Evolutionary conservation across 2,113 vertebrate genomes (phyloP).

Genomic region (Lycaon pictus): DNA sequence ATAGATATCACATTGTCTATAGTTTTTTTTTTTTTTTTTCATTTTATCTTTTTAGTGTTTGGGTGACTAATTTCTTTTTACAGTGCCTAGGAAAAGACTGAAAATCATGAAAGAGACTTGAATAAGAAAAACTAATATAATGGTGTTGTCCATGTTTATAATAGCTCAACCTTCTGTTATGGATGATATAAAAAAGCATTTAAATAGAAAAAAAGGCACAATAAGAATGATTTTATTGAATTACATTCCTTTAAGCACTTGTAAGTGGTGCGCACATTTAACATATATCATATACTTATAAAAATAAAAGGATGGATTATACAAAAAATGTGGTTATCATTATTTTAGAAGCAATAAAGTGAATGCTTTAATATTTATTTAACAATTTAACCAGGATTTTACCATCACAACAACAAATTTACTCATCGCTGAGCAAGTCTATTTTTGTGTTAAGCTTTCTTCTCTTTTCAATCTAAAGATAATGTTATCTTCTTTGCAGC

Average conservation of each 20-base stretch:
- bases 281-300: neutral
- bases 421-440: neutral
- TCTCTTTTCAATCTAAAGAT: neutral
- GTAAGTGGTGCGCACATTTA: neutral
- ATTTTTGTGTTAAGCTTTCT: neutral
- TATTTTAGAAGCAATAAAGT: neutral
- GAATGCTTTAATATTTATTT: neutral
- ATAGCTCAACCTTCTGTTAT: neutral
- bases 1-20: slow-evolving; percentile 45
- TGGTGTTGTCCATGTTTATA: neutral
- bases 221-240: neutral
- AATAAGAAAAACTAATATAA: neutral
- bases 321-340: neutral
- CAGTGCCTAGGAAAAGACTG: neutral
- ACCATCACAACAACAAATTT: neutral
- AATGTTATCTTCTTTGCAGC: neutral
- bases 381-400: neutral
- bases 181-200: neutral
- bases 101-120: neutral
- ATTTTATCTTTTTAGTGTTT: neutral
- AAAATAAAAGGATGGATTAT: neutral
- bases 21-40: neutral
- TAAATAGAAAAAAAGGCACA: neutral
- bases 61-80: neutral
- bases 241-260: neutral